These are phyloP conservation scores for Tetramorium parvispinum DNA, from an alignment of 1,140 invertebrate genomes.

Conservation along the genomic window DNA sequence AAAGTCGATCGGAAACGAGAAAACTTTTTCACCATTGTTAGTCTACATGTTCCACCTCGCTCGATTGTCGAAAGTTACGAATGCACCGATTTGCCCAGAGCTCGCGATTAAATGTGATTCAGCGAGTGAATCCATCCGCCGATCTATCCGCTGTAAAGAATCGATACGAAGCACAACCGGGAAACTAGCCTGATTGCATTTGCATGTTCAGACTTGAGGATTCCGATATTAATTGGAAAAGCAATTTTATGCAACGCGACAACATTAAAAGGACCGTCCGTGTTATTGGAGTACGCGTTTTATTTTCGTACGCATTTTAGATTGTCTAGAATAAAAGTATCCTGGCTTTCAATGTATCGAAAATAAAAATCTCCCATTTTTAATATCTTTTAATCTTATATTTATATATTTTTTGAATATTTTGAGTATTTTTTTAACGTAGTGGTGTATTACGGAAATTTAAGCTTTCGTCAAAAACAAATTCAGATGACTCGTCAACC, in stretches of 20 bases:
- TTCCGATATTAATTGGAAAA: conserved; percentile 41
- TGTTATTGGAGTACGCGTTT: conserved; percentile 17
- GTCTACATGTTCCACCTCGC: conserved; percentile 60
- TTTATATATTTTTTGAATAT: background rate
- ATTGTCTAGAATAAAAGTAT: background rate
- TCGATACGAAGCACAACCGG: conserved; percentile 39
- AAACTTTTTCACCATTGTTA: conserved; percentile 68
- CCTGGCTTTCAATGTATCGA: background rate
- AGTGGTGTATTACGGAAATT: background rate
- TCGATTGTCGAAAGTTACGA: conserved; percentile 71
- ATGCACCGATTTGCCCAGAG: conserved; percentile 64
- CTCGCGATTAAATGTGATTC: conserved; percentile 65
- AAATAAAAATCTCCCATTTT: background rate
- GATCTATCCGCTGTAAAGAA: conserved; percentile 32
- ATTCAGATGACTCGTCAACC: background rate
- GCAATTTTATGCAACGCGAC: conserved; percentile 44
- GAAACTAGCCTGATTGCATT: conserved; percentile 31
- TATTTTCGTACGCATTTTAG: background rate
- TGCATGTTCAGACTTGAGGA: conserved; percentile 20
- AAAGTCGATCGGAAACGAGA: conserved; percentile 69
- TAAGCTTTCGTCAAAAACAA: background rate
- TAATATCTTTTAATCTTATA: background rate
- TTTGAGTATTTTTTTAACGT: background rate
- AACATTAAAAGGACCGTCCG: background rate
- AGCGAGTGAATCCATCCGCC: conserved; percentile 46